Evolutionary conservation across 2,888 invertebrate species (phyloP), one percentile per base, ranked within the genome.

Genomic region (Tetropium fuscum): DNA sequence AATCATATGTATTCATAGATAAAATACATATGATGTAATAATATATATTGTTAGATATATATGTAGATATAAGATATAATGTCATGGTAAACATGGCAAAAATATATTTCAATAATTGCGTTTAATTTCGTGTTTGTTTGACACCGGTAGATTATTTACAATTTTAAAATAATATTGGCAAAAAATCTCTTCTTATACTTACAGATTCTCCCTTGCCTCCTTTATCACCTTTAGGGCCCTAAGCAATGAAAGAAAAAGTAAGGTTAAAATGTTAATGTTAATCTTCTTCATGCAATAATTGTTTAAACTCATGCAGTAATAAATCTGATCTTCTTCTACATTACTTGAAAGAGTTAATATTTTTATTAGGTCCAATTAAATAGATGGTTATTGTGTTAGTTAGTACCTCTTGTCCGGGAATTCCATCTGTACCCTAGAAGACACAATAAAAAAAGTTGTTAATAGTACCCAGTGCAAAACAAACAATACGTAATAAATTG

Each of bases 371-470:
- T 10, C 13, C 4, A 11, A 20, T 43, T 61, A 53, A 55, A 48
- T 60, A 7, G 34, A 16, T 43, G 25, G 41, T 44, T 55, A 67
- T 45, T 44, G 30, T 59, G 65, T 76, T 72, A n/a, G n/a, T n/a
- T n/a, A 73, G 84, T 86, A 93, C 92, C 91, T 94, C 93, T 85
- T 90, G 89, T 79, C 95, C 95, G 76, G 95, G 95, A 80, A 95
- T 95, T 78, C 95, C 95, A 82, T 95, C 95, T 64, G 95, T 95
- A 76, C 95, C 95, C 95, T 95, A 87, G 80, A 89, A 88, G 75
- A 75, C 32, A 62, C n/a, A n/a, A n/a, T 40, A 13, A 58, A 58
- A 57, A 54, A 16, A 16, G 18, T 8, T 36, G 45, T 48, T 59
- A 53, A 19, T 34, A 25, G 2, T n/a, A n/a, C n/a, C n/a, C n/a